Evolutionary conservation across 2,797 vertebrate genomes (phyloP).

Genomic region (Trachurus trachurus): DNA sequence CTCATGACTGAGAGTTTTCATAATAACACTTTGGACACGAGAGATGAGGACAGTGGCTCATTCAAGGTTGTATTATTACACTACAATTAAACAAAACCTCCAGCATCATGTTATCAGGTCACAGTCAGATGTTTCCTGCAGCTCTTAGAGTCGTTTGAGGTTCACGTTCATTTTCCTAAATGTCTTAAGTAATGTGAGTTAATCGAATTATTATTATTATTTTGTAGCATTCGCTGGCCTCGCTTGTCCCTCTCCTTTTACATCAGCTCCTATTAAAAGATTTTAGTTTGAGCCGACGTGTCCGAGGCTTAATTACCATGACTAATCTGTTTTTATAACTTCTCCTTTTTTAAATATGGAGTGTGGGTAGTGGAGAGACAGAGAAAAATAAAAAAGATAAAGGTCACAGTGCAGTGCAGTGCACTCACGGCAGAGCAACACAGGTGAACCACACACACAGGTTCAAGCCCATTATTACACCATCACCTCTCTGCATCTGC

Average conservation of each 20-base stretch:
- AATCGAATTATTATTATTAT: background rate
- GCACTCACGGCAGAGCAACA: background rate
- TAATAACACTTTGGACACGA: background rate
- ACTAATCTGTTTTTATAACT: conserved; percentile 23
- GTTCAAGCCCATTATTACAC: background rate
- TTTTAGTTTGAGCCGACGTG: background rate
- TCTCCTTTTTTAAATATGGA: conserved; percentile 4
- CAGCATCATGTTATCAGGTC: background rate
- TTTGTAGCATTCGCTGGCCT: background rate
- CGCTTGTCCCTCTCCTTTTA: background rate
- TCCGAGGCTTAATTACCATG: conserved; percentile 14
- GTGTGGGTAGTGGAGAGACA: background rate
- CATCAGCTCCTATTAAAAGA: background rate
- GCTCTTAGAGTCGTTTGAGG: background rate
- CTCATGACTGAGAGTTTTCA: conserved; percentile 21
- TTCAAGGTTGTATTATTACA: conserved; percentile 1
- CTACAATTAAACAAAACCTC: background rate
- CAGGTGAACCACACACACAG: too few species aligned
- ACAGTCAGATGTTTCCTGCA: background rate
- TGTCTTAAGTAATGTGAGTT: conserved; percentile 9
- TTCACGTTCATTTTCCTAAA: conserved; percentile 13
- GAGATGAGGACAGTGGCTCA: background rate
- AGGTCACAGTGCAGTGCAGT: conserved; percentile 23
- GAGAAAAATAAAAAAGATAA: background rate
- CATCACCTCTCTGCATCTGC: background rate